Percentiles rank a stretch among this genome's conserved stretches.
These are phyloP conservation scores for Centropus unirufus DNA, from an alignment of 2,113 vertebrate genomes.

Conservation along the genomic window DNA sequence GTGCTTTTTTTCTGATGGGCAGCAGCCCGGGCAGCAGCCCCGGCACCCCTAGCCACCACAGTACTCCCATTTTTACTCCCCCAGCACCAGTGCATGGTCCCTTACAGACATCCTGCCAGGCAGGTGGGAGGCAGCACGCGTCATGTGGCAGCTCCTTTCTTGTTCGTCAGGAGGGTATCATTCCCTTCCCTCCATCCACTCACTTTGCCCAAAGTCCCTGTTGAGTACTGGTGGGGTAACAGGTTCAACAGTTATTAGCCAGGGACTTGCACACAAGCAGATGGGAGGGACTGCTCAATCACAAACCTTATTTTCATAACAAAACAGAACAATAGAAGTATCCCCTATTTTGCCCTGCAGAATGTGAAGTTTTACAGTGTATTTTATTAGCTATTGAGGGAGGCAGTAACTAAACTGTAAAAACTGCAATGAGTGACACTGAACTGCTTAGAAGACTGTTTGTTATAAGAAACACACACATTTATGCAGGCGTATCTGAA, in stretches of 20 bases:
- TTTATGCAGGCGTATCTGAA: background rate
- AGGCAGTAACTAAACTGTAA: conserved; percentile 26
- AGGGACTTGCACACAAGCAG: background rate
- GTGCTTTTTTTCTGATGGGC: background rate
- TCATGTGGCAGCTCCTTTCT: background rate
- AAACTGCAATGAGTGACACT: background rate
- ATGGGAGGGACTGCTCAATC: background rate
- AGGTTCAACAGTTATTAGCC: background rate
- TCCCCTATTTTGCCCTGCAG: background rate
- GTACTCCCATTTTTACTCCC: background rate
- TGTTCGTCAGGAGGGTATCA: background rate
- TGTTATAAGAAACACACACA: background rate
- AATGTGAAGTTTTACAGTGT: conserved; percentile 8
- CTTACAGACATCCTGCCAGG: background rate
- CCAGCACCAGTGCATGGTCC: background rate
- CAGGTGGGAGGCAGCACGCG: background rate
- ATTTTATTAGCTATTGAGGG: conserved; percentile 20
- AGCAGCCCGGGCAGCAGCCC: background rate
- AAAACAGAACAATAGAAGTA: background rate
- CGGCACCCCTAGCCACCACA: background rate
- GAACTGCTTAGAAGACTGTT: conserved; percentile 8
- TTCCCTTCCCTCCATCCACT: background rate
- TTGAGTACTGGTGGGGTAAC: background rate
- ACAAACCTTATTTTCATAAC: background rate
- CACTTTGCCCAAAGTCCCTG: background rate